Conservation (phyloP, 2,113 vertebrate genomes). For the Axis porcinus region DNA sequence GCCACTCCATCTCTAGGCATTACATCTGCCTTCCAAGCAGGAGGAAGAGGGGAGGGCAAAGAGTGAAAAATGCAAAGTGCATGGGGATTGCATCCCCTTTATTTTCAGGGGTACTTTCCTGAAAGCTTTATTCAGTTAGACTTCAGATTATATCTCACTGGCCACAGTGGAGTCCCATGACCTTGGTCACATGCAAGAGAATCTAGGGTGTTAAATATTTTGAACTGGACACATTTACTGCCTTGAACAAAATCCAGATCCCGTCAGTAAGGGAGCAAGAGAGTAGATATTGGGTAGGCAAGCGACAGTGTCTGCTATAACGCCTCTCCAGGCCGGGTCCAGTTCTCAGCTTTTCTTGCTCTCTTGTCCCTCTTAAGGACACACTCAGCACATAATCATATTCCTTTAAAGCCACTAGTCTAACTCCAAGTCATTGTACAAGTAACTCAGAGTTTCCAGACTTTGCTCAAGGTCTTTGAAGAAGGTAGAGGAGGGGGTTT, state of each 20-base stretch:
- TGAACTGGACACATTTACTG: background rate
- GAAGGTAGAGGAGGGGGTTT: background rate
- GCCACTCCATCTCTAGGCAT: background rate
- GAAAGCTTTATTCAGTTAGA: background rate
- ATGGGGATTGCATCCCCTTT: background rate
- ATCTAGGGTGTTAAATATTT: background rate
- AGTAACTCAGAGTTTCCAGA: background rate
- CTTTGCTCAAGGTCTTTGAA: background rate
- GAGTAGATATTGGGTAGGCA: background rate
- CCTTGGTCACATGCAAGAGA: background rate
- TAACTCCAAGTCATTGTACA: background rate
- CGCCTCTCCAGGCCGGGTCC: fast-evolving
- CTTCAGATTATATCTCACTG: background rate
- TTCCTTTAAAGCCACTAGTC: background rate
- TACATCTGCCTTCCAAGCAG: background rate
- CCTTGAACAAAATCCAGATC: background rate
- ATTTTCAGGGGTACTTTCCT: background rate
- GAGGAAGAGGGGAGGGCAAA: background rate
- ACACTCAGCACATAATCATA: no score
- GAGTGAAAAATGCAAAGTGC: background rate
- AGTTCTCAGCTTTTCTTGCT: background rate
- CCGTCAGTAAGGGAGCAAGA: background rate
- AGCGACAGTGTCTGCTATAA: fast-evolving
- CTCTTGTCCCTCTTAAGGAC: background rate
- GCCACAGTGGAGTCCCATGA: background rate